Percentiles rank a stretch among this genome's conserved stretches.
Evolutionary conservation across 2,888 invertebrate genomes (phyloP).

Genomic region (Dexiosoma caninum): DNA sequence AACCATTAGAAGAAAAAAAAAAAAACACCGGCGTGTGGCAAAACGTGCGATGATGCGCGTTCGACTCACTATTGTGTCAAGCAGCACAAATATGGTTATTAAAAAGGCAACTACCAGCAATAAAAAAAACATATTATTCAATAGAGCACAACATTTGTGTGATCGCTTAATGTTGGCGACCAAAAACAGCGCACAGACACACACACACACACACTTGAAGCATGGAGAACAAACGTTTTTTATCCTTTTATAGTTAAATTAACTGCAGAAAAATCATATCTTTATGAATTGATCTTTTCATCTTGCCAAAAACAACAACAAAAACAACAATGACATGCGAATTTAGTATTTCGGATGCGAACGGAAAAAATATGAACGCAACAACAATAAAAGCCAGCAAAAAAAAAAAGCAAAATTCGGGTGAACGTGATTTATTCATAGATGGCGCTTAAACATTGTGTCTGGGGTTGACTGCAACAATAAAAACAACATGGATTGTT

Average conservation of each 20-base stretch:
- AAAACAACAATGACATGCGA: too few species aligned
- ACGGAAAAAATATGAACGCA: background rate
- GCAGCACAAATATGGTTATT: slow-evolving; percentile 54
- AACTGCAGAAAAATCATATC: slow-evolving; percentile 59
- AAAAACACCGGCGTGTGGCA: slow-evolving; percentile 51
- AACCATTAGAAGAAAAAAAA: background rate
- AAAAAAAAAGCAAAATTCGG: slow-evolving; percentile 25
- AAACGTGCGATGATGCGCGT: slow-evolving; percentile 64
- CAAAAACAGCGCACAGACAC: background rate
- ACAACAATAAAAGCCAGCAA: slow-evolving; percentile 12
- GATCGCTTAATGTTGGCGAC: slow-evolving; percentile 28
- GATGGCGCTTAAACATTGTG: slow-evolving; percentile 65
- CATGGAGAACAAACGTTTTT: slow-evolving; percentile 14
- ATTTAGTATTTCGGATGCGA: slow-evolving; percentile 13
- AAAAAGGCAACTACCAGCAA: slow-evolving; percentile 9
- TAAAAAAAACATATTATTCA: slow-evolving; percentile 5
- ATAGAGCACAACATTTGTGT: slow-evolving; percentile 18
- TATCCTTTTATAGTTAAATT: slow-evolving; percentile 66
- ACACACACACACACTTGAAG: background rate
- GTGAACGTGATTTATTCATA: slow-evolving; percentile 65
- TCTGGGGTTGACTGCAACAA: slow-evolving; percentile 53
- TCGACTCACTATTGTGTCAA: slow-evolving; percentile 60
- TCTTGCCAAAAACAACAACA: slow-evolving; percentile 24
- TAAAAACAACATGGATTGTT: slow-evolving; percentile 41
- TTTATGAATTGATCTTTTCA: slow-evolving; percentile 60